Evolutionary conservation across 2,888 invertebrate genomes (phyloP).

Genomic region (Branchipolynoe longqiensis): DNA sequence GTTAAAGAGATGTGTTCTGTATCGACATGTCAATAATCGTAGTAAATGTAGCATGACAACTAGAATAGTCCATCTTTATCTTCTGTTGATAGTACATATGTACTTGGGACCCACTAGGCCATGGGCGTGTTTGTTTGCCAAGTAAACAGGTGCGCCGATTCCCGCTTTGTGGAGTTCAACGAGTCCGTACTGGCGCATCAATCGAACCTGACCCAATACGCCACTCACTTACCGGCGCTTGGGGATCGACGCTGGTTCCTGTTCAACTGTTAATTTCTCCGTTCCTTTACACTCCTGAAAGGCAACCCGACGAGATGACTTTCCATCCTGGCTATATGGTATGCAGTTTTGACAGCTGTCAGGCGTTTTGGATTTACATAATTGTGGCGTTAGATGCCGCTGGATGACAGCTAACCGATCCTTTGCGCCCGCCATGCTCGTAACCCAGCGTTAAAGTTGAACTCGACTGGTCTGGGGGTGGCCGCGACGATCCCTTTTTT

Average conservation of each 20-base stretch:
- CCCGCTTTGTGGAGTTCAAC: no score
- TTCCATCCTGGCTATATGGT: not conserved
- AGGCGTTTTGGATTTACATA: not conserved
- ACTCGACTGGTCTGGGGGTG: no score
- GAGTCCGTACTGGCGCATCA: no score
- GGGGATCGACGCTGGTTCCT: slow-evolving; percentile 76
- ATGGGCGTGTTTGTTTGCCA: no score
- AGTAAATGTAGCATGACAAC: no score
- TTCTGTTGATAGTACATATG: not conserved
- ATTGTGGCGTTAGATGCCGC: slow-evolving; percentile 23
- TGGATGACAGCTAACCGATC: slow-evolving; percentile 27
- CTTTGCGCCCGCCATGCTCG: slow-evolving; percentile 30
- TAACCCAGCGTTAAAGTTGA: no score
- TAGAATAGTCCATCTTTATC: no score
- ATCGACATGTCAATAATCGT: no score
- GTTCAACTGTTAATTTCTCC: slow-evolving; percentile 67
- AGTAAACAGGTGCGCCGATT: no score
- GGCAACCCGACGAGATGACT: not conserved
- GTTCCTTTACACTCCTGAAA: slow-evolving; percentile 43
- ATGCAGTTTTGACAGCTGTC: not conserved
- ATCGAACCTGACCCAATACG: no score
- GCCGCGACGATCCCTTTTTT: no score
- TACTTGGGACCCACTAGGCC: not conserved
- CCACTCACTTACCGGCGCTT: slow-evolving; percentile 77
- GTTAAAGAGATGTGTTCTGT: no score